phyloP scores from a whole-genome alignment of 1,140 invertebrate species.

The Macrobrachium rosenbergii region DNA sequence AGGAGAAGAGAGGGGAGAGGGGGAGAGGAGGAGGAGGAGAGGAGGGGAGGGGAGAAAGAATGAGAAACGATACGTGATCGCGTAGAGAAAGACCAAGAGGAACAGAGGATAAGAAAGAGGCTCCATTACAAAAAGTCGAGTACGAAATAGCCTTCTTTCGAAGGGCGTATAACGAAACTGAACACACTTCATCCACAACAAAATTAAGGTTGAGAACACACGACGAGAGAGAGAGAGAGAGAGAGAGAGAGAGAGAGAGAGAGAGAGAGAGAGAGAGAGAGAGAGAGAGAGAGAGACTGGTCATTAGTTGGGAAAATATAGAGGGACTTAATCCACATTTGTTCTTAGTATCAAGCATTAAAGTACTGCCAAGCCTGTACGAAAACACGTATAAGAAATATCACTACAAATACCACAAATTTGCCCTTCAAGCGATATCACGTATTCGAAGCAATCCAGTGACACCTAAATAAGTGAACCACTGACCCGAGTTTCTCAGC shows the following conservation, averaged over 20 bases:
- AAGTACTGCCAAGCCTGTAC: neutral
- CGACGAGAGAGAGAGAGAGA: conserved; percentile 35
- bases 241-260: conserved; percentile 43
- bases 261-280: conserved; percentile 34
- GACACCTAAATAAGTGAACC: no score
- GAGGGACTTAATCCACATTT: no score
- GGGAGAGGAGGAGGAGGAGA: neutral
- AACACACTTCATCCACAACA: no score
- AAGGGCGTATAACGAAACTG: no score
- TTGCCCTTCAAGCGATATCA: no score
- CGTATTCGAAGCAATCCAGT: no score
- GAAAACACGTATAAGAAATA: no score
- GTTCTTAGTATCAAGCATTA: neutral
- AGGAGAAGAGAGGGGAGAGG: neutral
- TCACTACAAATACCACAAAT: no score
- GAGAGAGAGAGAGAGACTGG: conserved; percentile 8
- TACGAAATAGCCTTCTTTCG: no score
- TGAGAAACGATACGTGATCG: neutral
- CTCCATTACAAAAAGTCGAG: neutral
- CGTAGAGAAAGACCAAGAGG: no score
- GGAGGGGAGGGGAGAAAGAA: neutral
- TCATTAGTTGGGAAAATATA: neutral
- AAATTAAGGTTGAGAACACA: no score
- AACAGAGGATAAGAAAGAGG: neutral
- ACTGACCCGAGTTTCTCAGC: no score